Evolutionary conservation across 2,888 invertebrate species (phyloP).

Genomic region (Acanthosepion pharaonis): DNA sequence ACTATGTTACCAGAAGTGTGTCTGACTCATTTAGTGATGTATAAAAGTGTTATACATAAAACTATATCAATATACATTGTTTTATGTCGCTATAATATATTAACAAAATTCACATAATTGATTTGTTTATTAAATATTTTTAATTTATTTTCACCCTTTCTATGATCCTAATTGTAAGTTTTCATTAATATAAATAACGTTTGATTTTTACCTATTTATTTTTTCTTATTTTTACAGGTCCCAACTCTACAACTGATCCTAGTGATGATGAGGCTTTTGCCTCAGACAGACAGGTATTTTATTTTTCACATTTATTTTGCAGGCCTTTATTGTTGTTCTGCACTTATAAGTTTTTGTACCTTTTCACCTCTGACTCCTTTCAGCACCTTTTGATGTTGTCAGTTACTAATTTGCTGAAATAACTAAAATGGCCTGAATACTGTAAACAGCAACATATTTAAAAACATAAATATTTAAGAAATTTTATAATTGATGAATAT

Average conservation of each 20-base stretch:
- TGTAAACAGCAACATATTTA: not conserved
- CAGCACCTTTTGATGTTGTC: not conserved
- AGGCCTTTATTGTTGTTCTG: not conserved
- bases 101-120: too few species aligned
- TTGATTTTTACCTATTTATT: not conserved
- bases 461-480: not conserved
- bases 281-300: slow-evolving; percentile 45
- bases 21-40: too few species aligned
- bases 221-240: slow-evolving; percentile 35
- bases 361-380: not conserved
- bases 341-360: not conserved
- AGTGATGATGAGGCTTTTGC: slow-evolving; percentile 46
- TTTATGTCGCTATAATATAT: too few species aligned
- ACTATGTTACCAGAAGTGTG: too few species aligned
- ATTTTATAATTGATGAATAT: not conserved
- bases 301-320: not conserved
- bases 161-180: not conserved
- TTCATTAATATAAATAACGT: not conserved
- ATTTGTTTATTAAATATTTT: not conserved
- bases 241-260: slow-evolving; percentile 46
- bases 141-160: not conserved
- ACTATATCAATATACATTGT: too few species aligned
- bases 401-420: not conserved
- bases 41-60: too few species aligned
- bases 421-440: slow-evolving; percentile 18